phyloP scores from a whole-genome alignment of 2,797 vertebrate genomes.

The Thaleichthys pacificus region DNA sequence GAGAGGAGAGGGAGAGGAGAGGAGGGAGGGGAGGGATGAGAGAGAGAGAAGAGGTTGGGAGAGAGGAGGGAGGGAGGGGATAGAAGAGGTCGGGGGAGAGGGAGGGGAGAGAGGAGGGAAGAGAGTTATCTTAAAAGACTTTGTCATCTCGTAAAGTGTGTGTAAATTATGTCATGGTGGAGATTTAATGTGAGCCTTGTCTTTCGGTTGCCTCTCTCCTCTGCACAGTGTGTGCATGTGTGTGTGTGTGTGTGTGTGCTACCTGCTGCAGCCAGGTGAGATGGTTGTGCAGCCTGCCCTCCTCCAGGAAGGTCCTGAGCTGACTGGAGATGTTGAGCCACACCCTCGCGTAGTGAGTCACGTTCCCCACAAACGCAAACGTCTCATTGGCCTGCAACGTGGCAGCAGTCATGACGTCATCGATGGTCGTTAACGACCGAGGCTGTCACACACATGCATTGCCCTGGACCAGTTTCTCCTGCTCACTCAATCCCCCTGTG shows the following conservation, averaged over 20 bases:
- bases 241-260: constrained; percentile 11
- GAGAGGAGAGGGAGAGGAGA: no score
- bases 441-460: background rate
- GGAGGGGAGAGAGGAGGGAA: no score
- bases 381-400: constrained; percentile 89
- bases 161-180: background rate
- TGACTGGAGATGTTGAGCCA: constrained; percentile 94
- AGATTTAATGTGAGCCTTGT: no score
- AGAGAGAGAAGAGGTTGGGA: background rate
- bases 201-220: background rate
- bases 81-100: no score
- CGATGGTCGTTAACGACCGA: background rate
- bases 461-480: background rate
- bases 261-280: constrained; percentile 91
- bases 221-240: background rate
- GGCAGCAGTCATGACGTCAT: background rate
- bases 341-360: constrained; percentile 88
- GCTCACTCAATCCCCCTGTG: background rate
- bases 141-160: background rate
- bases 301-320: constrained; percentile 86
- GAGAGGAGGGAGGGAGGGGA: background rate
- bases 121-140: background rate
- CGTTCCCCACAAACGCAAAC: constrained; percentile 92
- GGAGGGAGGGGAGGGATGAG: background rate
- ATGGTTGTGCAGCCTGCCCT: constrained; percentile 83